A percentile compares a stretch with the other conserved stretches of the same genome.
These are phyloP conservation scores for Ondatra zibethicus DNA, from an alignment of 2,113 vertebrate species.

Conservation along the genomic window DNA sequence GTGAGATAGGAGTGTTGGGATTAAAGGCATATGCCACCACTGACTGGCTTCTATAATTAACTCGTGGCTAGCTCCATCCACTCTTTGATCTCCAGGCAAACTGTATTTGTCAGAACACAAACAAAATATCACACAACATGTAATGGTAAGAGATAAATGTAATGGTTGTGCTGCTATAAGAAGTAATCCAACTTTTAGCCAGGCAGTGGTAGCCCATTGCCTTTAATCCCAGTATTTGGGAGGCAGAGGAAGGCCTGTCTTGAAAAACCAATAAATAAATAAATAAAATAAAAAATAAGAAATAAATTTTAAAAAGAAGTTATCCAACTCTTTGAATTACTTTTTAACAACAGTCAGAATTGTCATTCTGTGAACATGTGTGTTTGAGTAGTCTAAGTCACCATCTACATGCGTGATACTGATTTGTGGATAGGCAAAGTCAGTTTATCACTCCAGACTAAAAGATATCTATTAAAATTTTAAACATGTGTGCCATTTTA, in stretches of 20 bases:
- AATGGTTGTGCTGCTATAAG: not conserved
- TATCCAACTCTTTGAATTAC: not conserved
- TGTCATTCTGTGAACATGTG: not conserved
- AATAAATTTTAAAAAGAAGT: not conserved
- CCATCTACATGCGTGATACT: constrained; percentile 29
- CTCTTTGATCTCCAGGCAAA: too few relatives aligned
- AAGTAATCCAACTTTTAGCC: not conserved
- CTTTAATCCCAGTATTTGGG: too few relatives aligned
- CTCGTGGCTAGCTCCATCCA: too few relatives aligned
- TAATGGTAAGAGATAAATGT: not conserved
- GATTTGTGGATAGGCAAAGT: not conserved
- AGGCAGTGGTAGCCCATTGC: too few relatives aligned
- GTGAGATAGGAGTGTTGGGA: too few relatives aligned
- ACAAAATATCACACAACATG: too few relatives aligned
- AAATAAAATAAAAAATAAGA: too few relatives aligned
- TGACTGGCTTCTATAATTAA: too few relatives aligned
- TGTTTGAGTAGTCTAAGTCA: not conserved
- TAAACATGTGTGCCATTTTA: not conserved
- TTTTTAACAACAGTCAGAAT: not conserved
- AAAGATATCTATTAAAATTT: constrained; percentile 15
- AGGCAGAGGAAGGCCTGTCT: too few relatives aligned
- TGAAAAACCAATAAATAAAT: too few relatives aligned
- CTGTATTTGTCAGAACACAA: too few relatives aligned
- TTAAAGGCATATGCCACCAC: too few relatives aligned
- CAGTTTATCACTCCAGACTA: not conserved